Base-by-base conservation (phyloP, 2,888 invertebrate genomes). In the Zygogramma bicolorata region DNA sequence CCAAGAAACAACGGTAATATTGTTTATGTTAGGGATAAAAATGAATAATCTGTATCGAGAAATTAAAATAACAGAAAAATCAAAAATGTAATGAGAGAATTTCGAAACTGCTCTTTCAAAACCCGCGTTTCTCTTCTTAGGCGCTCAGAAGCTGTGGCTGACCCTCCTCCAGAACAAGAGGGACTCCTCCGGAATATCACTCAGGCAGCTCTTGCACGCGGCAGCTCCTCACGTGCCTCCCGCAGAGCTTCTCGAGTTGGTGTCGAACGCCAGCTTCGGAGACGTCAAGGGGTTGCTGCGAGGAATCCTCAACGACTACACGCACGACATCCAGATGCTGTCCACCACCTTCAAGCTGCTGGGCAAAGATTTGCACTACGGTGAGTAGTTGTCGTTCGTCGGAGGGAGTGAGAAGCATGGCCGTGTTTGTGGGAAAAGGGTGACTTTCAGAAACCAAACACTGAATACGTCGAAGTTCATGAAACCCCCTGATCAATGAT, bases 301-400 rank as follows among this genome's bases (percentile, higher is more conserved):
- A 86, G 92, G 92, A 65, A 94, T 95, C 89, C 87, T 95, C 75
- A 91, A 92, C 18, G 94, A 94, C 80, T 94, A 94, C 74, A 90
- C 91, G 38, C 93, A 94, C 82, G 94, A 95, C 84, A 91, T 93
- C 82, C 90, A 93, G 59, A 89, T 94, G 80, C 89, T 94, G 78
- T 90, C 91, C 77, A 91, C 92, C 0, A 92, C 93, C 3, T 90
- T 92, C 58, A 90, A 90, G 75, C 87, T 93, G 49, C 88, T 93
- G 49, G 91, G 93, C 78, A 88, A 90, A 66, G 94, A 95, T 87
- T 88, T 95, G 63, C 94, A 93, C 82, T 87, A 88, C 65, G 82
- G 88, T 87, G 81, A 81, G 83, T 82, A 68, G n/a, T n/a, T n/a
- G n/a, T n/a, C n/a, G n/a, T n/a, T n/a, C n/a, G n/a, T n/a, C n/a